Conservation (phyloP, 1,140 invertebrate species). For the Drosophila santomea region DNA sequence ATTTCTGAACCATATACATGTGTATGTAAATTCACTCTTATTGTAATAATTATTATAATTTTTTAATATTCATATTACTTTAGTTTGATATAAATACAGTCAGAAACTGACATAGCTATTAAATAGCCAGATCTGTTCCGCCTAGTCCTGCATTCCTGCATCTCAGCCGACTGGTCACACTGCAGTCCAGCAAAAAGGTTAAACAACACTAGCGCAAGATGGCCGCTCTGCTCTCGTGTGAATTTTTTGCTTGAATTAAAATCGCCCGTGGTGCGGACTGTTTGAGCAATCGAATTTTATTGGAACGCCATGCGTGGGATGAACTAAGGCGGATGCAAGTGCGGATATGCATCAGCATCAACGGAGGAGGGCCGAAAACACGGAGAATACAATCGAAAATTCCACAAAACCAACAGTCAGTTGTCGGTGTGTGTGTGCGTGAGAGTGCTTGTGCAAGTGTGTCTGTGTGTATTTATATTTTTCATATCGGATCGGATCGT, state of each 20-base stretch:
- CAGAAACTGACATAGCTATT: neutral
- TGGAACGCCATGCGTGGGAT: slow-evolving; percentile 14
- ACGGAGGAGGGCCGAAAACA: slow-evolving; percentile 17
- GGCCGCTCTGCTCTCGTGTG: slow-evolving; percentile 44
- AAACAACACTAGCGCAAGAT: slow-evolving; percentile 37
- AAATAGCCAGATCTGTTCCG: neutral
- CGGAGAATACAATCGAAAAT: slow-evolving; percentile 60
- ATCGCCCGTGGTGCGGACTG: slow-evolving; percentile 19
- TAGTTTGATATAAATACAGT: no score
- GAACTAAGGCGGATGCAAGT: slow-evolving; percentile 30
- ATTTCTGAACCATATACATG: no score
- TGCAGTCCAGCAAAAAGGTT: slow-evolving; percentile 1
- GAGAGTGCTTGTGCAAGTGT: slow-evolving; percentile 58
- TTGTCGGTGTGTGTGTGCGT: slow-evolving; percentile 59
- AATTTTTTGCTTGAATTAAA: slow-evolving; percentile 49
- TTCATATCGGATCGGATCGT: slow-evolving; percentile 10
- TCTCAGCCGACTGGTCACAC: slow-evolving; percentile 3
- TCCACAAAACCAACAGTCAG: slow-evolving; percentile 76
- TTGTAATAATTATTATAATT: no score
- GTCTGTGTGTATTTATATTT: slow-evolving; percentile 40
- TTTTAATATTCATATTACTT: no score
- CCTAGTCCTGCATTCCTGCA: neutral
- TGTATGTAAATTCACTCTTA: no score
- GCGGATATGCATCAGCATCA: slow-evolving; percentile 40
- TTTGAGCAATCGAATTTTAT: slow-evolving; percentile 8